Conservation (phyloP, 2,113 vertebrate genomes). For the Indicator maculatus region DNA sequence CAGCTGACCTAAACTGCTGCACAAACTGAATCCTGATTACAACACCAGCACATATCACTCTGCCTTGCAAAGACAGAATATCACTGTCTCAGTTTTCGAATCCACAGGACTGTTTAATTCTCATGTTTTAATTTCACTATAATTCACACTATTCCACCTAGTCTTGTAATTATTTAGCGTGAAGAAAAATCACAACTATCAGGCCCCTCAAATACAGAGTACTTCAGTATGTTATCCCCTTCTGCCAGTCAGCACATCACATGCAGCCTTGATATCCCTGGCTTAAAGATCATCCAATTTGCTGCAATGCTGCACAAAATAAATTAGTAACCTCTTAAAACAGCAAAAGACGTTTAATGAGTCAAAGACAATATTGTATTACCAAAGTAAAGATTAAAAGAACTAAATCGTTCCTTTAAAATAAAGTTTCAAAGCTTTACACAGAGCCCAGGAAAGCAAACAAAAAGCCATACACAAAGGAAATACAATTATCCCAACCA, state of each 20-base stretch:
- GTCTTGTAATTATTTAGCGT: not conserved
- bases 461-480: not conserved
- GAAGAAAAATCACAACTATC: not conserved
- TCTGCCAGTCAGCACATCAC: not conserved
- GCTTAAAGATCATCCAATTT: constrained; percentile 41
- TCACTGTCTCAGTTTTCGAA: not conserved
- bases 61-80: not conserved
- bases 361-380: constrained; percentile 31
- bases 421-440: constrained; percentile 28
- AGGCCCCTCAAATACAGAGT: not conserved
- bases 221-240: not conserved
- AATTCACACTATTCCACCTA: not conserved
- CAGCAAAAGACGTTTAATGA: constrained; percentile 37
- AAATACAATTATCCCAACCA: constrained; percentile 31
- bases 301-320: constrained; percentile 52
- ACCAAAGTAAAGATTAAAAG: constrained; percentile 41
- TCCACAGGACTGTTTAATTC: not conserved
- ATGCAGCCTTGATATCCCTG: not conserved
- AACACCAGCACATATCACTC: not conserved
- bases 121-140: not conserved
- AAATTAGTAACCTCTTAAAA: constrained; percentile 31
- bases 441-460: not conserved
- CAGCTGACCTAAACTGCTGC: not conserved
- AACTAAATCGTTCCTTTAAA: not conserved
- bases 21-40: not conserved